Evolutionary conservation across 2,888 invertebrate genomes (phyloP), one percentile per base, ranked within the genome.

Genomic region (Sinohyriopsis cumingii): DNA sequence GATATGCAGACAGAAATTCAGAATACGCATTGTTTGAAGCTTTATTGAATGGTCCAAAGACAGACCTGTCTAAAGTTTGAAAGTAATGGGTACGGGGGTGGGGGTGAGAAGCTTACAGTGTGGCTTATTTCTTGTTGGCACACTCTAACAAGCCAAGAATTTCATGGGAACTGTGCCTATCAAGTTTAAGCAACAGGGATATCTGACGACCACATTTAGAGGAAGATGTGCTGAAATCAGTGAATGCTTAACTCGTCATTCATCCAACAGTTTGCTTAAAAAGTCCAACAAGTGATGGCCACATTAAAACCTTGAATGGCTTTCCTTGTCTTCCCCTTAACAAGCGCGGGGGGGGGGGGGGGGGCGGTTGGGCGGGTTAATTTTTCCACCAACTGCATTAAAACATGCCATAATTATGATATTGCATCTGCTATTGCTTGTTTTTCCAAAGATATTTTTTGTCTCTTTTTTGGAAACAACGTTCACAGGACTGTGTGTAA

Each of bases 241-340:
- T 69, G 60, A 19, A 74, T 72, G 5, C 80, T 76, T 1, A 84
- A 55, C 9, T 59, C 59, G 45, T 81, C 75, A 12, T 69, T 63
- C 80, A 82, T 84, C 78, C 82, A 82, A 4, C 78, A 79, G 28
- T 79, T 82, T 15, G 53, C 28, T 59, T 82, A 80, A 57, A 28
- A 28, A 28, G 28, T 5, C 28, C 78, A 81, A 20, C 71, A 61
- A 5, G 78, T 45, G 1, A 75, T 78, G 20, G 22, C 22, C 12
- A 55, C 22, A 55, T 18, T 55, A 25, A 22, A 25, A 55, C 73
- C 25, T 63, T 63, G 5, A 24, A 28, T 9, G 63, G 24, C 28
- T 63, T 60, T 68, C 6, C 63, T 9, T 7, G 77, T 78, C 65
- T 79, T 80, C 18, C 79, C 80, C 64, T 82, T 82, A 19, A 81